phyloP scores from a whole-genome alignment of 2,113 vertebrate genomes.

The Engraulis encrasicolus region DNA sequence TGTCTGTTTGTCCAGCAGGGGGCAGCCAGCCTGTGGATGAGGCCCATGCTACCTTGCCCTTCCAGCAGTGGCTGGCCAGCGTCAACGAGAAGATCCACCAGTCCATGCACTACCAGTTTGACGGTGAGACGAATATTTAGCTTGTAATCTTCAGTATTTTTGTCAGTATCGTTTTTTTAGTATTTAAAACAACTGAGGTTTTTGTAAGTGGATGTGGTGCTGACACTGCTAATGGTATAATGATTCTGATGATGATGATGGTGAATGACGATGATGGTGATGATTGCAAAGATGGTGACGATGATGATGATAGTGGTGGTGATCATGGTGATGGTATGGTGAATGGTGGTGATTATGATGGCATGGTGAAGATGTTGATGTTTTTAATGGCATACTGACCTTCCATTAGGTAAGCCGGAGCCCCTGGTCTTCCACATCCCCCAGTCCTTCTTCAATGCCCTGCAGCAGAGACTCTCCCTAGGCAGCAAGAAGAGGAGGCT shows the following conservation, averaged over 20 bases:
- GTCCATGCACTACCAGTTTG: slow-evolving; percentile 92
- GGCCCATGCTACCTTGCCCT: slow-evolving; percentile 79
- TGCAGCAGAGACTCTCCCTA: slow-evolving; percentile 88
- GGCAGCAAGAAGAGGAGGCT: slow-evolving; percentile 89
- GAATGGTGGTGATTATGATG: too few species aligned
- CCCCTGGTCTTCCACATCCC: slow-evolving; percentile 91
- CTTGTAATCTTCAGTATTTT: neutral
- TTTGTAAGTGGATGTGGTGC: too few species aligned
- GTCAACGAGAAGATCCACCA: slow-evolving; percentile 92
- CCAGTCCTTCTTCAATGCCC: slow-evolving; percentile 88
- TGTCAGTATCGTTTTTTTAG: neutral
- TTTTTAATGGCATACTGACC: neutral
- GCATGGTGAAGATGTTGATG: too few species aligned
- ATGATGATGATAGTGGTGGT: too few species aligned
- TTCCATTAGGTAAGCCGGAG: slow-evolving; percentile 83
- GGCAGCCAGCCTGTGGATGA: slow-evolving; percentile 82
- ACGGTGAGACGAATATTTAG: slow-evolving; percentile 73
- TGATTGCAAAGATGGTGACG: too few species aligned
- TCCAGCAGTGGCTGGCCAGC: slow-evolving; percentile 88
- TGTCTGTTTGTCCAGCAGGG: slow-evolving; percentile 60
- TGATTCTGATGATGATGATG: neutral
- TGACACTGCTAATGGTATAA: neutral
- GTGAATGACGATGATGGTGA: neutral
- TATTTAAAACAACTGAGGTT: too few species aligned
- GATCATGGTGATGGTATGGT: neutral